Conservation (phyloP, 2,113 vertebrate species). For the Orthonyx spaldingii region DNA sequence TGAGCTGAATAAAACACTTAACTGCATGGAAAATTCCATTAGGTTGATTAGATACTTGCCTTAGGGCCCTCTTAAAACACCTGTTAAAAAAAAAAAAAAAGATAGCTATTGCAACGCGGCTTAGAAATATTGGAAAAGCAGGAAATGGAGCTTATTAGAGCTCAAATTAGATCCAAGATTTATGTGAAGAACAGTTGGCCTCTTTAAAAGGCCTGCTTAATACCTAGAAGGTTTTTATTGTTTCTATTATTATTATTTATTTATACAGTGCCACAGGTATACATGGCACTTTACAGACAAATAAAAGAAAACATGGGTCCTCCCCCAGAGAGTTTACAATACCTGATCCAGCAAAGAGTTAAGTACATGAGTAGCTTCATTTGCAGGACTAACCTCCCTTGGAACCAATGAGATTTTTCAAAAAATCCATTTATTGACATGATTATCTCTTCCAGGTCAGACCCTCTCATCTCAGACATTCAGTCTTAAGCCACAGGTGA, state of each 20-base stretch:
- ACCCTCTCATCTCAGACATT: neutral
- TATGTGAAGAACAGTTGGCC: constrained; percentile 58
- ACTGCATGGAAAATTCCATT: constrained; percentile 63
- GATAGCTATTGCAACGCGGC: constrained; percentile 12
- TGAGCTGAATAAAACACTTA: constrained; percentile 52
- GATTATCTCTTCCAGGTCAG: neutral
- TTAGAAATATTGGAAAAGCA: constrained; percentile 58
- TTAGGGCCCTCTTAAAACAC: constrained; percentile 57
- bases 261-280: constrained; percentile 47
- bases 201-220: constrained; percentile 56
- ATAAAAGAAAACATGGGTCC: constrained; percentile 40
- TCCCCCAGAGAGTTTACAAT: constrained; percentile 36
- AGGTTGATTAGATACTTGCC: constrained; percentile 62
- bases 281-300: constrained; percentile 59
- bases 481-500: neutral
- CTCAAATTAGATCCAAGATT: constrained; percentile 63
- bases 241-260: constrained; percentile 65
- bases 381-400: neutral
- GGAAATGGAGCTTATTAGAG: constrained; percentile 66
- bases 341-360: neutral
- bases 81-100: constrained; percentile 37
- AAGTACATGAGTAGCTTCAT: neutral
- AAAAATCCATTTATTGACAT: neutral
- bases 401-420: neutral
- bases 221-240: constrained; percentile 57